Conservation (phyloP, 2,888 invertebrate species). For the Apamea monoglypha region DNA sequence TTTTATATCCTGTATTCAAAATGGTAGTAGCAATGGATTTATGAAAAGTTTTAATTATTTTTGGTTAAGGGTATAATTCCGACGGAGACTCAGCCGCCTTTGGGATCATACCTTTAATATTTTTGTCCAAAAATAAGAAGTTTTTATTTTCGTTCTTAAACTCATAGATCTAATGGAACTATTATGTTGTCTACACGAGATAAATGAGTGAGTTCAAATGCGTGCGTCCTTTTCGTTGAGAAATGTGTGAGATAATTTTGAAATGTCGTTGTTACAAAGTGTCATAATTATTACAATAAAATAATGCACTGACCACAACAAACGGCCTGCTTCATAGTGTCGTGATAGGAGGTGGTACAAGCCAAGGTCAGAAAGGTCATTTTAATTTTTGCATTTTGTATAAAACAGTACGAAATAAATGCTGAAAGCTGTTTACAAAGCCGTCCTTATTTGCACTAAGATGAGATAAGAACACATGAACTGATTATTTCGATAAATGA, state of each 20-base stretch:
- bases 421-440: too few species aligned
- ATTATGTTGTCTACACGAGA: constrained; percentile 30
- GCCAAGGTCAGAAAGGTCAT: too few species aligned
- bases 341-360: too few species aligned
- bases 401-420: too few species aligned
- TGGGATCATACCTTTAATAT: constrained; percentile 20
- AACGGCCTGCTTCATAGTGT: too few species aligned
- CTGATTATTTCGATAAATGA: too few species aligned
- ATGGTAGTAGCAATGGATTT: constrained; percentile 34
- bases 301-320: too few species aligned
- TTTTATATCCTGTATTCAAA: constrained; percentile 42
- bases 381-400: too few species aligned
- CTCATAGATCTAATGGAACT: constrained; percentile 29
- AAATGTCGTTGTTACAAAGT: constrained; percentile 16
- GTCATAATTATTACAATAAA: constrained; percentile 19
- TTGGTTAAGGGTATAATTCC: constrained; percentile 10
- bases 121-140: not conserved
- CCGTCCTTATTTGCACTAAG: too few species aligned
- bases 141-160: not conserved
- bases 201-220: constrained; percentile 45
- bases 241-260: constrained; percentile 41
- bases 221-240: constrained; percentile 38
- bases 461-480: too few species aligned
- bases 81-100: not conserved
- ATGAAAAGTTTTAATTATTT: not conserved